Evolutionary conservation across 2,113 vertebrate species (phyloP).

Genomic region (Paracanthobrama guichenoti): DNA sequence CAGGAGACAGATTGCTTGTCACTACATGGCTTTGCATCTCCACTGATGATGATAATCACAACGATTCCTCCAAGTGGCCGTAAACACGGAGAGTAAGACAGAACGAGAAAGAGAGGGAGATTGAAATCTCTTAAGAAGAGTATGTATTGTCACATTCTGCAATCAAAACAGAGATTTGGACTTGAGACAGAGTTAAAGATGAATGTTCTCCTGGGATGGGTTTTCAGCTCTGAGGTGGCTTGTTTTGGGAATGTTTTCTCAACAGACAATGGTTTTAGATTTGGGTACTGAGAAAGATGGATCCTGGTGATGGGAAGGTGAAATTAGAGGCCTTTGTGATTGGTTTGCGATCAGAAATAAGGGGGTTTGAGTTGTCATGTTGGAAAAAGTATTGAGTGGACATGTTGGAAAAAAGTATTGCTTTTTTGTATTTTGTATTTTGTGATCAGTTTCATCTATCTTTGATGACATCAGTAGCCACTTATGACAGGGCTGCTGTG

Average conservation of each 20-base stretch:
- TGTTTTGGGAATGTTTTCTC: constrained; percentile 65
- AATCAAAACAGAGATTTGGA: constrained; percentile 76
- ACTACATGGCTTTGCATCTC: constrained; percentile 71
- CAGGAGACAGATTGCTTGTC: constrained; percentile 72
- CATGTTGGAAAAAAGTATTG: constrained; percentile 42
- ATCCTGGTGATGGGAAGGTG: constrained; percentile 65
- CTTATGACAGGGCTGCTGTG: constrained; percentile 26
- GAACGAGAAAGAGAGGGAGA: constrained; percentile 42
- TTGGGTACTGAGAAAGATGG: constrained; percentile 62
- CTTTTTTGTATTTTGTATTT: constrained; percentile 43
- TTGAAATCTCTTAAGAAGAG: constrained; percentile 67
- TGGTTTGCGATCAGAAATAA: constrained; percentile 67
- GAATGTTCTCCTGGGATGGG: constrained; percentile 40
- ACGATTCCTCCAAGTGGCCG: constrained; percentile 72
- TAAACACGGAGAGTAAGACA: constrained; percentile 59
- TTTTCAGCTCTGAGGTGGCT: constrained; percentile 58
- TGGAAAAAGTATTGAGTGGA: neutral
- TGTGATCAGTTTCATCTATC: constrained; percentile 56
- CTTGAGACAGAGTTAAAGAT: constrained; percentile 58
- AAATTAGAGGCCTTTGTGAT: constrained; percentile 48
- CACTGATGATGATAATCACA: constrained; percentile 76
- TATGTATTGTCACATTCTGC: constrained; percentile 69
- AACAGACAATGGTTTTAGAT: constrained; percentile 68
- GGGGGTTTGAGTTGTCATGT: constrained; percentile 23
- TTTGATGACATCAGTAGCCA: constrained; percentile 46